Base-by-base conservation (phyloP, 2,113 vertebrate species). In the Pontoporia blainvillei region DNA sequence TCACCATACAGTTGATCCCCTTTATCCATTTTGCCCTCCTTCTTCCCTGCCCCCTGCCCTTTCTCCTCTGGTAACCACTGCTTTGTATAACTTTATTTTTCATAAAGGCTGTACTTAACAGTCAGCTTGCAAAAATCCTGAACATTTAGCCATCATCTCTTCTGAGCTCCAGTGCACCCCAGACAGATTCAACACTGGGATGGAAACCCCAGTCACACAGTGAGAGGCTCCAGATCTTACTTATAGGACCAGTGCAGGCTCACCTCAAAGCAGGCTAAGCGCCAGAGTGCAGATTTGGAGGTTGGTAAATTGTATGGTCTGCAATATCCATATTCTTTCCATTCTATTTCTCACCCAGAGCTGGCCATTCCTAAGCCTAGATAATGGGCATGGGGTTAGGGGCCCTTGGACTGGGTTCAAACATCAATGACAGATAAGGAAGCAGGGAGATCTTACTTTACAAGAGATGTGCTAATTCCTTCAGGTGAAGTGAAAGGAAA, bases 71-170 rank as follows among this genome's bases (percentile, higher is more conserved):
- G 20, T 36, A 54, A 36, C 20, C 34, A 36, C 21, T 79, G 49
- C n/a, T 79, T 10, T 36, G 76, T 36, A 54, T 67, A 36, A 67
- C 34, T 67, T 52, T 23, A 12, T 67, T 67, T 82, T 36, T 90
- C 61, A 95, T 39, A 81, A 81, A 61, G 27, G 27, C 14, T 84
- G 17, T 71, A 46, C 57, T 46, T 91, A 94, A 78, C 13, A 94
- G 34, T 49, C 61, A 64, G 8, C 52, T 49, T 66, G 9, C 44
- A 88, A 72, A 90, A 69, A 39, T 57, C 72, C 79, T 75, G n/a
- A 64, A 66, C 81, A 41, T 36, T 14, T 44, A 44, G 34, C 49
- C 31, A 2, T 21, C 41, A 2, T 34, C 73, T 83, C 66, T 62
- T 18, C 14, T 1, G 14, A 17, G 54, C 31, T 17, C 73, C 34